Base-by-base conservation (phyloP, 2,113 vertebrate species). In the Hipposideros armiger region DNA sequence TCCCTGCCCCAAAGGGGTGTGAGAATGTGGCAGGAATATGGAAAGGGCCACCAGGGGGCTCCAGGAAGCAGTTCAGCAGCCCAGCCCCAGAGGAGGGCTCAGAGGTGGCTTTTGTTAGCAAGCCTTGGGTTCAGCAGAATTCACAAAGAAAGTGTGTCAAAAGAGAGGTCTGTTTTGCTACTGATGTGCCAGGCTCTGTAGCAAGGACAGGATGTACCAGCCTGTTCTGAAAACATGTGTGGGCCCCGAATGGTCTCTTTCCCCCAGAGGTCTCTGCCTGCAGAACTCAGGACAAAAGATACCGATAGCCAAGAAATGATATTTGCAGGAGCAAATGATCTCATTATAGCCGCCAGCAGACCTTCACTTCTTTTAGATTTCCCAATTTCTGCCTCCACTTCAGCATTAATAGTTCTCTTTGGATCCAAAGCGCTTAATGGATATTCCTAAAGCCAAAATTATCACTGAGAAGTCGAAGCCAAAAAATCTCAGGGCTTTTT, bases 31-130 rank as follows among this genome's bases (percentile, higher is more conserved):
- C 92, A 91, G 67, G 69, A 96, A 40, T 62, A 83, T 81, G 64
- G 36, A 69, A 92, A 67, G 86, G 54, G 76, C 98, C 98, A 98
- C 98, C 98, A 99, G 98, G 98, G 98, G 98, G 98, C 98, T 98
- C 98, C 89, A 98, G 98, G 97, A 97, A 91, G 96, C 96, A 97
- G 92, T 74, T 95, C 42, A 97, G 83, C 97, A 62, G 94, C 96
- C 97, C 96, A 85, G 94, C 52, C 70, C 1, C 73, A 83, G 1
- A 74, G 30, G 91, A 95, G 90, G 64, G 42, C 60, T 64, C 50
- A 0, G 17, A 11, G 52, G 66, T 87, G 52, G 87, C 66, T 86
- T 90, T 67, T 32, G 76, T 45, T 45, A 32, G 45, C 58, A 66
- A 90, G 90, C 84, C 54, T 32, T 78, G 50, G 77, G 92, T 93